Conservation (phyloP, 2,888 invertebrate genomes). For the Leptinotarsa haldemani region DNA sequence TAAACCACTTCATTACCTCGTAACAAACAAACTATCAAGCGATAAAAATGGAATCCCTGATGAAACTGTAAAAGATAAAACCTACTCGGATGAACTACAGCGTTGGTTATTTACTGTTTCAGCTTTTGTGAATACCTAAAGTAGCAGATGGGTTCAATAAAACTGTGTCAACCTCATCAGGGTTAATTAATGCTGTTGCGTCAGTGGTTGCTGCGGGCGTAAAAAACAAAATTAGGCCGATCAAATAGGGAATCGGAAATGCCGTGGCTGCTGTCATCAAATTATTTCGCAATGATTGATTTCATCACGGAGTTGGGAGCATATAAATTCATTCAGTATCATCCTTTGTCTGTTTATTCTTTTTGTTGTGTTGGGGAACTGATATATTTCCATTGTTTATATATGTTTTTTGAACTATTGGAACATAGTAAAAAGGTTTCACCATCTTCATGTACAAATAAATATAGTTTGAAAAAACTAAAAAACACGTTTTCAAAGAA, state of each 20-base stretch:
- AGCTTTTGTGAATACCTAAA: neutral
- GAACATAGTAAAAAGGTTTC: too few species aligned
- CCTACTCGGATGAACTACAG: neutral
- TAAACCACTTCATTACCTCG: neutral
- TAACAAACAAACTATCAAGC: neutral
- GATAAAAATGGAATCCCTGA: neutral
- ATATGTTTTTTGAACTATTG: too few species aligned
- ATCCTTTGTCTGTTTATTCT: too few species aligned
- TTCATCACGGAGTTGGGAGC: too few species aligned
- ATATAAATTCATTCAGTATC: too few species aligned
- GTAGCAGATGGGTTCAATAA: slow-evolving; percentile 11
- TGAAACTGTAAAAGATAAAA: slow-evolving; percentile 1
- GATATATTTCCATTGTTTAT: too few species aligned
- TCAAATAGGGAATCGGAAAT: neutral
- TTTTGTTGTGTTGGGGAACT: too few species aligned
- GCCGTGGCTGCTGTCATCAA: neutral
- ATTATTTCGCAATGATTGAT: too few species aligned
- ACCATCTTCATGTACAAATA: too few species aligned
- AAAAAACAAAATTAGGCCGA: neutral
- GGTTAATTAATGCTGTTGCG: slow-evolving; percentile 11
- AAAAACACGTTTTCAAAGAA: too few species aligned
- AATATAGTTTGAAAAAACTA: too few species aligned
- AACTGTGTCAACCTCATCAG: slow-evolving; percentile 10
- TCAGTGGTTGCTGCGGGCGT: neutral
- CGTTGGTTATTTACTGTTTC: neutral